phyloP scores from a whole-genome alignment of 2,113 vertebrate genomes.

The Erythrocebus patas region DNA sequence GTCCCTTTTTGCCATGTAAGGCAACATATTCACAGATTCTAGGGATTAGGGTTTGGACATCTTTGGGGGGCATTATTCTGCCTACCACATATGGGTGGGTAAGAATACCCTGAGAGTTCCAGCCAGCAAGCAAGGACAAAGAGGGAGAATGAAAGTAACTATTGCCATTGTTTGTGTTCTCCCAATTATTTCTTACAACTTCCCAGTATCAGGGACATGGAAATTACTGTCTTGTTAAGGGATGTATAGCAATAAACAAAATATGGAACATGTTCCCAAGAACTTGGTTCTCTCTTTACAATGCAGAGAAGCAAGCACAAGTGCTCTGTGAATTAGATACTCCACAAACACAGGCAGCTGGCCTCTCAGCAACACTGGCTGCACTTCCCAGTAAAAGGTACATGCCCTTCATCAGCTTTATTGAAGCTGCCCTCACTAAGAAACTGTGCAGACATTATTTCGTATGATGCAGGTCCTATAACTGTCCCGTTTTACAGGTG shows the following conservation, averaged over 20 bases:
- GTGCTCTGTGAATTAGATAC: not conserved
- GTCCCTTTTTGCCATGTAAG: conserved; percentile 50
- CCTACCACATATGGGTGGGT: not conserved
- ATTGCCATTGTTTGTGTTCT: not conserved
- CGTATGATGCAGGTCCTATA: not conserved
- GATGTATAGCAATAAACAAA: not conserved
- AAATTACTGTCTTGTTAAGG: not conserved
- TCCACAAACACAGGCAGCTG: not conserved
- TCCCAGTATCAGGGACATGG: not conserved
- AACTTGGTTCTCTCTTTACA: not conserved
- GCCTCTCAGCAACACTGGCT: not conserved
- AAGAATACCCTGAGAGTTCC: not conserved
- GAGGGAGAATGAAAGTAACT: not conserved
- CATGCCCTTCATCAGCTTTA: not conserved
- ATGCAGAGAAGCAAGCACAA: not conserved
- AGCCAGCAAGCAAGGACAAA: not conserved
- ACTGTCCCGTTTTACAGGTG: not conserved
- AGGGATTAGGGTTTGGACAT: not conserved
- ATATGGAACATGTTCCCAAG: not conserved
- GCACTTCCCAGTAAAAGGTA: not conserved
- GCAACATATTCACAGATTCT: not conserved
- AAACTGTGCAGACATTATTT: not conserved
- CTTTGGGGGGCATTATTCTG: not conserved
- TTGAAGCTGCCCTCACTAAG: not conserved
- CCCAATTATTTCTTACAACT: not conserved